These are phyloP conservation scores for Noctua janthina DNA, from an alignment of 2,888 invertebrate species.

Conservation along the genomic window DNA sequence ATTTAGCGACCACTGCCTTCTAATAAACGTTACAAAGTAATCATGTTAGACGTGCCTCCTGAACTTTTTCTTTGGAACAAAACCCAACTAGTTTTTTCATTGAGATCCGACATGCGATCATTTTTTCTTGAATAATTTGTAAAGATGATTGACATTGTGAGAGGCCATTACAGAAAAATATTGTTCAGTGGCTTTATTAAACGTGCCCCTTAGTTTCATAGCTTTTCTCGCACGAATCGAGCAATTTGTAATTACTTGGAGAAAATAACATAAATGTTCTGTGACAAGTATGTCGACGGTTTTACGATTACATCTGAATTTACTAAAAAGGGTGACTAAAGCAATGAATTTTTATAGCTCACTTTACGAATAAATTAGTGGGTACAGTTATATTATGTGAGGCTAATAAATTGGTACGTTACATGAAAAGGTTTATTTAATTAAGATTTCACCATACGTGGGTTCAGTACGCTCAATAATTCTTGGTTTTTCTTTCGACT, in stretches of 20 bases:
- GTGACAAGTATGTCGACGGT: slow-evolving; percentile 52
- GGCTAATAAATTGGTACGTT: slow-evolving; percentile 29
- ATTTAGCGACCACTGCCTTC: slow-evolving; percentile 71
- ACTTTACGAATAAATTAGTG: slow-evolving; percentile 42
- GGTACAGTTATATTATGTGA: slow-evolving; percentile 36
- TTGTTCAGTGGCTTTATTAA: slow-evolving; percentile 21
- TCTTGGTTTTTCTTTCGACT: background rate
- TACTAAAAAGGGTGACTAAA: slow-evolving; percentile 40
- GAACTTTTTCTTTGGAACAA: slow-evolving; percentile 54
- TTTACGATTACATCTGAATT: slow-evolving; percentile 56
- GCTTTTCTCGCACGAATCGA: slow-evolving; percentile 18
- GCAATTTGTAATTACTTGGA: slow-evolving; percentile 39
- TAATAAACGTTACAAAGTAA: slow-evolving; percentile 75
- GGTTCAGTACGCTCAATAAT: background rate
- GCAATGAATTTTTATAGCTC: slow-evolving; percentile 42
- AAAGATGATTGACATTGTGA: slow-evolving; percentile 52
- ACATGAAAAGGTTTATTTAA: slow-evolving; percentile 37
- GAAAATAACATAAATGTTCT: slow-evolving; percentile 47
- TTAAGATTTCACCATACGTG: background rate
- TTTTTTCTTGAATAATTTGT: slow-evolving; percentile 52
- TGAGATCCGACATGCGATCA: slow-evolving; percentile 61
- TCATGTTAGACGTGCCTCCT: slow-evolving; percentile 65
- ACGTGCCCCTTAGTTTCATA: slow-evolving; percentile 18
- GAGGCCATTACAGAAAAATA: slow-evolving; percentile 25
- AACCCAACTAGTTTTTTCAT: slow-evolving; percentile 52